Conservation (phyloP, 1,140 invertebrate species). For the Zaprionus capensis region DNA sequence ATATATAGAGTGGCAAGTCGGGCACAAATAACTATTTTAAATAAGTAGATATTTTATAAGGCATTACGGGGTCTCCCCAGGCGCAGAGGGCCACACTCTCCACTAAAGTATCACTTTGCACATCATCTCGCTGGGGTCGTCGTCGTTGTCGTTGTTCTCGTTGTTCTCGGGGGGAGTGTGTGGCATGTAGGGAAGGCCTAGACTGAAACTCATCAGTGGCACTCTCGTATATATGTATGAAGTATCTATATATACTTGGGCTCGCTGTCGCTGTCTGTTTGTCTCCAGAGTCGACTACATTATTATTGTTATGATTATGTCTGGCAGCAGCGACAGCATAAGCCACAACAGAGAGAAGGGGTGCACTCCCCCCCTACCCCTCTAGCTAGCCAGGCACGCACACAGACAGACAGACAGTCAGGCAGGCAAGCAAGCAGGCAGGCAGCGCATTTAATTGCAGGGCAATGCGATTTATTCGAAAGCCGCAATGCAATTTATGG, state of each 20-base stretch:
- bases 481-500: constrained; percentile 76
- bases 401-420: neutral
- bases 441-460: constrained; percentile 51
- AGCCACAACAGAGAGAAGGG: constrained; percentile 33
- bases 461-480: constrained; percentile 78
- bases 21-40: constrained; percentile 71
- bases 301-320: constrained; percentile 83
- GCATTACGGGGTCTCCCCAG: constrained; percentile 60
- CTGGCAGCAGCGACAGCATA: constrained; percentile 72
- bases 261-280: constrained; percentile 42
- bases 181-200: neutral
- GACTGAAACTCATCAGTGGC: constrained; percentile 51
- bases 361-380: neutral
- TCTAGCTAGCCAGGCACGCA: neutral
- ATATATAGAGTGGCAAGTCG: constrained; percentile 13
- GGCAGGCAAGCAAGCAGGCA: neutral
- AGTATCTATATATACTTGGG: constrained; percentile 7
- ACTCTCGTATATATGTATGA: constrained; percentile 27
- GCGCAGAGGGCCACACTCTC: constrained; percentile 30
- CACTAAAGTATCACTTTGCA: constrained; percentile 67
- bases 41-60: constrained; percentile 83
- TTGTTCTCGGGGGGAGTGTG: neutral
- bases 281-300: constrained; percentile 67
- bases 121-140: constrained; percentile 32
- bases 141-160: neutral